A percentile compares a stretch with the other conserved stretches of the same genome.
These are phyloP conservation scores for Cyphomyrus discorhynchus DNA, from an alignment of 2,113 vertebrate species.

Conservation along the genomic window DNA sequence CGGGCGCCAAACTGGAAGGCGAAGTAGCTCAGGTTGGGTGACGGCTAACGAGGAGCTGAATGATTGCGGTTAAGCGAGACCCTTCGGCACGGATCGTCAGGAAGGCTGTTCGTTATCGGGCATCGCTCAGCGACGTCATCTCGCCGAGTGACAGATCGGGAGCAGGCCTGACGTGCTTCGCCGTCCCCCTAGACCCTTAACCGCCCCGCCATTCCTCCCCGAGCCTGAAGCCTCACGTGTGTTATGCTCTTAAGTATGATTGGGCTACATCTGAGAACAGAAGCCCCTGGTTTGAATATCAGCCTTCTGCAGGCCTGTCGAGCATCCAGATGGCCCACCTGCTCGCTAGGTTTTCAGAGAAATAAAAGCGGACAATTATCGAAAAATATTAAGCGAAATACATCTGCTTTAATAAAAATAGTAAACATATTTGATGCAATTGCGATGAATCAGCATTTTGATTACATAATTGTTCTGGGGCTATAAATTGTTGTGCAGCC, in stretches of 20 bases:
- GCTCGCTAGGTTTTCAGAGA: neutral
- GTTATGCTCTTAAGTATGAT: neutral
- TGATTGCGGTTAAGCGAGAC: neutral
- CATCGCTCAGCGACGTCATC: neutral
- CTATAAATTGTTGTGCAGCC: neutral
- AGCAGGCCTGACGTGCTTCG: neutral
- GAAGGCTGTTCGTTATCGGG: neutral
- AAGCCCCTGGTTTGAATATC: neutral
- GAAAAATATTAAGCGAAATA: neutral
- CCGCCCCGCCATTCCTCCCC: neutral
- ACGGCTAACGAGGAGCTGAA: neutral
- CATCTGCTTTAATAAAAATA: neutral
- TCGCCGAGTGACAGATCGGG: neutral
- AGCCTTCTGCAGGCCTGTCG: neutral
- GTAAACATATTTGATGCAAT: neutral
- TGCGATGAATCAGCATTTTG: conserved; percentile 2
- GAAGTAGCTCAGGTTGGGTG: neutral
- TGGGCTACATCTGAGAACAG: neutral
- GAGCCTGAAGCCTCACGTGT: neutral
- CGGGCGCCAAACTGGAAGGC: neutral
- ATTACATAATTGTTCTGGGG: neutral
- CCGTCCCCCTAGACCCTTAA: neutral
- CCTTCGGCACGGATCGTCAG: neutral
- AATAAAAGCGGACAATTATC: neutral
- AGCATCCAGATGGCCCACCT: neutral